Conservation (phyloP, 2,888 invertebrate genomes). For the Harmothoe impar region DNA sequence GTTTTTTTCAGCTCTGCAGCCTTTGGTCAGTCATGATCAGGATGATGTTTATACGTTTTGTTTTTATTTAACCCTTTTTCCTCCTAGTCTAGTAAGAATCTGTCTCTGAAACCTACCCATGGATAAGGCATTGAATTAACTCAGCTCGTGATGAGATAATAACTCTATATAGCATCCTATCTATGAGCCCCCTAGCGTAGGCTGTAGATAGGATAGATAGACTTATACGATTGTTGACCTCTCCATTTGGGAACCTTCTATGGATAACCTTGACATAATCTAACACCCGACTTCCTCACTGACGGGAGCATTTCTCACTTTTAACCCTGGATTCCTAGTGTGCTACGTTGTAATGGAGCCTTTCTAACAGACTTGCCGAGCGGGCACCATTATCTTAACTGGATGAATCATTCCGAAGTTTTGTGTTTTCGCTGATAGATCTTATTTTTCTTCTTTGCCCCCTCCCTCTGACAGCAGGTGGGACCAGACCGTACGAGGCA, state of each 20-base stretch:
- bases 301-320: constrained; percentile 4
- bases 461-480: constrained; percentile 57
- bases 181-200: constrained; percentile 35
- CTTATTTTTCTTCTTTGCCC: constrained; percentile 20
- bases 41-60: background rate
- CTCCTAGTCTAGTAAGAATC: constrained; percentile 26
- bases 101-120: background rate
- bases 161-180: constrained; percentile 27
- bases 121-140: constrained; percentile 41
- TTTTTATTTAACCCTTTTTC: constrained; percentile 41
- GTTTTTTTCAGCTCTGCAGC: constrained; percentile 54
- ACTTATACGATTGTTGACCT: constrained; percentile 3
- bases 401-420: background rate
- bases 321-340: background rate
- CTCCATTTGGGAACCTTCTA: constrained; percentile 15
- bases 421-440: constrained; percentile 45
- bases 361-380: background rate
- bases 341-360: background rate
- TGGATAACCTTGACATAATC: background rate
- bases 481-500: constrained; percentile 45
- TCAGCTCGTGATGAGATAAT: constrained; percentile 3
- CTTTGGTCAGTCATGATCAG: constrained; percentile 54
- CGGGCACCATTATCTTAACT: constrained; percentile 1
- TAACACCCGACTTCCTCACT: background rate
- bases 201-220: constrained; percentile 46